Conservation (phyloP, 1,140 invertebrate genomes). For the Rhyzopertha dominica region DNA sequence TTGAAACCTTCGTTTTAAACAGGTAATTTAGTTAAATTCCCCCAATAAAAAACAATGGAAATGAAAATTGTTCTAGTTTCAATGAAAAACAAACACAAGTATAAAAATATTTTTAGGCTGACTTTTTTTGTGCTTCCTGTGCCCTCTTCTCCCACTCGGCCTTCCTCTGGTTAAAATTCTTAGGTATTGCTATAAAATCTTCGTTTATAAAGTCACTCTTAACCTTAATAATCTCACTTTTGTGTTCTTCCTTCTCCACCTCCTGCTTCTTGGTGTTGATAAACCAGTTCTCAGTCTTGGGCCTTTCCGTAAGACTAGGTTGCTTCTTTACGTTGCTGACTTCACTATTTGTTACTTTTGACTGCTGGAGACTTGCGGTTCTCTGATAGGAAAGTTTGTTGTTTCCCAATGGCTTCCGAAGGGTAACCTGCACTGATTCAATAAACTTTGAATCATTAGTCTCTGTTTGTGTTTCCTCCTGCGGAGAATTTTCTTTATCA, state of each 20-base stretch:
- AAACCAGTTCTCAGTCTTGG: conserved; percentile 35
- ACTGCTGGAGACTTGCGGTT: conserved; percentile 28
- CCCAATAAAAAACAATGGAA: no score
- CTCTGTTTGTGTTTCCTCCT: conserved; percentile 42
- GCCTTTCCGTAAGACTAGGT: conserved; percentile 27
- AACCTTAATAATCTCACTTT: conserved; percentile 29
- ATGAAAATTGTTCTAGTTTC: no score
- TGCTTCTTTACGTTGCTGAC: conserved; percentile 30
- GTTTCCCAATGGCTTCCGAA: conserved; percentile 24
- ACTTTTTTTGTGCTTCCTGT: conserved; percentile 54
- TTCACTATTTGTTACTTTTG: conserved; percentile 22
- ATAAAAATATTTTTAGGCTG: no score
- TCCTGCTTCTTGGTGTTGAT: conserved; percentile 27
- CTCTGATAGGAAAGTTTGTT: conserved; percentile 22
- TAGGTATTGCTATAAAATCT: conserved; percentile 54
- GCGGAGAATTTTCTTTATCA: conserved; percentile 59
- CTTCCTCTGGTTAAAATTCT: conserved; percentile 65
- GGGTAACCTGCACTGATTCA: conserved; percentile 28
- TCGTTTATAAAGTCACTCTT: conserved; percentile 44
- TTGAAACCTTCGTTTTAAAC: no score
- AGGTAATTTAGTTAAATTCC: no score
- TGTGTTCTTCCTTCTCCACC: conserved; percentile 21
- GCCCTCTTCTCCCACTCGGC: conserved; percentile 70
- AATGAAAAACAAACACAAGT: no score
- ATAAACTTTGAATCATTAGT: conserved; percentile 46